Evolutionary conservation across 2,888 invertebrate species (phyloP), one percentile per base, ranked within the genome.

Genomic region (Leucania comma): DNA sequence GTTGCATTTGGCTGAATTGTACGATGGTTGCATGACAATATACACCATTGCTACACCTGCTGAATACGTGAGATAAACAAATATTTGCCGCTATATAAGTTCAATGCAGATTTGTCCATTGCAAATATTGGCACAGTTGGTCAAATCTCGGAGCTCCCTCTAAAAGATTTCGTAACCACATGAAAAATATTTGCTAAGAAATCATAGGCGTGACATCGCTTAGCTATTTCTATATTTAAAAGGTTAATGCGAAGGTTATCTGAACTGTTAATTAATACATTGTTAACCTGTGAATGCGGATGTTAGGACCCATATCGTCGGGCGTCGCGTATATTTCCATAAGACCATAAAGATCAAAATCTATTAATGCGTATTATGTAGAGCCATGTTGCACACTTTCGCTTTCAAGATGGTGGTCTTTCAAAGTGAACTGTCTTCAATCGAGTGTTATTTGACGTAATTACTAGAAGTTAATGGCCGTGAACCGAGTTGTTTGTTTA

Each of bases 181-280:
- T 53, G 53, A n/a, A 54, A 61, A 64, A 61, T 80, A 75, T 80
- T 80, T 75, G 81, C 22, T 58, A 22, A 53, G 53, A 53, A 64
- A 64, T 63, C 51, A 51, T 58, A 26, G 75, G 51, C 24, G 51
- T 54, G 77, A 51, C 80, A 38, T 66, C 38, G 22, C 32, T 65
- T 42, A 51, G 46, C 29, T 24, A 53, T 58, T 32, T 79, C 22
- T 64, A 60, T 26, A 64, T 68, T 63, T 32, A 56, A 79, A 76
- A 77, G 76, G 75, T 80, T 77, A 74, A 68, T 62, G n/a, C 5
- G 32, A 67, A 76, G 80, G 80, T 80, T 68, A 74, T 35, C 57
- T 62, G 3, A 58, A 26, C n/a, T 22, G 42, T 62, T 48, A 73
- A 50, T 24, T 38, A 72, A 68, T 57, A 51, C 53, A 70, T 65